Percentiles rank a stretch among this genome's conserved stretches.
Evolutionary conservation across 2,113 vertebrate genomes (phyloP).

Genomic region (Myanophis thanlyinensis): DNA sequence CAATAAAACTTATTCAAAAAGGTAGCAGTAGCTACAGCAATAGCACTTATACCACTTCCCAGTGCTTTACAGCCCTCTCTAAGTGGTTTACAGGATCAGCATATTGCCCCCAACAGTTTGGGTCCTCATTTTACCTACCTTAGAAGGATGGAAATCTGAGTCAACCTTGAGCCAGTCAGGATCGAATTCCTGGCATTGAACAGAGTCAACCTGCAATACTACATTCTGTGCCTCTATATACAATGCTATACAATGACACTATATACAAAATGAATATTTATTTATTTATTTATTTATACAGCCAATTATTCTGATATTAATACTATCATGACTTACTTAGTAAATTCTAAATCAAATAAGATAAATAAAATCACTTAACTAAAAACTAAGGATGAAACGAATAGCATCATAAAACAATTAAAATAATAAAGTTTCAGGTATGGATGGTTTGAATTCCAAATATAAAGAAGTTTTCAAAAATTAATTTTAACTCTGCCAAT

Average conservation of each 20-base stretch:
- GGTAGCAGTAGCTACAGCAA: not conserved
- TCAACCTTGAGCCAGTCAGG: not conserved
- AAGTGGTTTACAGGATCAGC: not conserved
- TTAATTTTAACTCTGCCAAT: not conserved
- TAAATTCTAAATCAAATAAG: not conserved
- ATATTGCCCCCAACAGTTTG: not conserved
- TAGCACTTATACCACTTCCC: not conserved
- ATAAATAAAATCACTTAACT: not conserved
- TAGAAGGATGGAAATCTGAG: not conserved
- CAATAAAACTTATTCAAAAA: not conserved
- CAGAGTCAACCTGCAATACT: not conserved
- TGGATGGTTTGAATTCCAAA: not conserved
- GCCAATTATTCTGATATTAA: not conserved
- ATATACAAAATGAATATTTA: not conserved
- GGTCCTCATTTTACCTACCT: not conserved
- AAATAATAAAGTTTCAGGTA: not conserved
- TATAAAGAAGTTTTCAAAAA: not conserved
- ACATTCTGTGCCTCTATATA: not conserved
- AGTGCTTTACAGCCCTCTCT: not conserved
- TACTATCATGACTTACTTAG: not conserved
- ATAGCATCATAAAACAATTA: not conserved
- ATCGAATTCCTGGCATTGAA: not conserved
- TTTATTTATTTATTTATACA: not conserved
- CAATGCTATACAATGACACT: not conserved
- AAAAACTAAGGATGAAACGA: not conserved